Evolutionary conservation across 1,140 invertebrate species (phyloP).

Genomic region (Ladona fulva): DNA sequence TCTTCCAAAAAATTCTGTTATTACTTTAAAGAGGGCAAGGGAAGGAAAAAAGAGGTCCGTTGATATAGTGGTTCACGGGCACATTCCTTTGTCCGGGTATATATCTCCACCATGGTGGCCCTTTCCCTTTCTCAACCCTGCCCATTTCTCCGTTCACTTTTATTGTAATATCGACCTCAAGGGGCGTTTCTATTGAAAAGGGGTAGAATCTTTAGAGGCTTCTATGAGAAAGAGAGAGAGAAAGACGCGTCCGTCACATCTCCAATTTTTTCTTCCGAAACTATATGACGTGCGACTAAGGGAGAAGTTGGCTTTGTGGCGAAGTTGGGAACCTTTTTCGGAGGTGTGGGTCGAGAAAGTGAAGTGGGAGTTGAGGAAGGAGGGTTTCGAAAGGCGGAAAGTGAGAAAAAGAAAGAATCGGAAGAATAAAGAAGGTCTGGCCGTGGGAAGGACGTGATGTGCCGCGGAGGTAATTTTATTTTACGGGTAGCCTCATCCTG

Average conservation of each 20-base stretch:
- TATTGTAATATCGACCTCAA: constrained; percentile 10
- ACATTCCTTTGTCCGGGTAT: no score
- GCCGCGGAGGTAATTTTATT: background rate
- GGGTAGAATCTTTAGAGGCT: background rate
- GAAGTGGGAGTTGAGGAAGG: background rate
- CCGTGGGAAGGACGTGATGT: background rate
- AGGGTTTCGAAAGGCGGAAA: background rate
- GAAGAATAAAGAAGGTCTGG: no score
- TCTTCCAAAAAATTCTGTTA: no score
- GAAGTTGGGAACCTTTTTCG: background rate
- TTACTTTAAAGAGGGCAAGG: no score
- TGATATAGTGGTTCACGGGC: no score
- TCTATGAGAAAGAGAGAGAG: background rate
- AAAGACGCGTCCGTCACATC: constrained; percentile 3
- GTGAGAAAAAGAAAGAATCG: background rate
- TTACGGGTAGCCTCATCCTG: background rate
- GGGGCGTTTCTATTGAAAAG: background rate
- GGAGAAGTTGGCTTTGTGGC: background rate
- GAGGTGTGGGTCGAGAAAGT: background rate
- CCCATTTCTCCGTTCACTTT: background rate
- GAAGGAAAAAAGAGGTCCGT: no score
- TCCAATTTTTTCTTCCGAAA: background rate
- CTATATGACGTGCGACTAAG: background rate
- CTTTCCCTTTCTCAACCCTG: no score
- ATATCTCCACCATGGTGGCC: no score